Evolutionary conservation across 1,140 invertebrate species (phyloP).

Genomic region (Heterodera schachtii): DNA sequence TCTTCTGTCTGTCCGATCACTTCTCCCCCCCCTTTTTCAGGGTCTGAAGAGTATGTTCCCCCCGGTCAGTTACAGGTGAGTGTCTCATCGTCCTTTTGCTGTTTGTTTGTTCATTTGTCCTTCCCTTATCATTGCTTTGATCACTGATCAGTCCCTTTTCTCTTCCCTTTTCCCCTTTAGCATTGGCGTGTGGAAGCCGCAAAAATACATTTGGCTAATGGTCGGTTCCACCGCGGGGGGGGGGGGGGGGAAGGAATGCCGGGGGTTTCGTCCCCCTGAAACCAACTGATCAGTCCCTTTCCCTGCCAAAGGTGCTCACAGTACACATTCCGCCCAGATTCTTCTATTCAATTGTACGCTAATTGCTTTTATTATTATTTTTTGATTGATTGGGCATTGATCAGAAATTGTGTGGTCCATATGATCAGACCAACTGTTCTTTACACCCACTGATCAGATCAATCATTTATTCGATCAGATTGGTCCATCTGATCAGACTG

Average conservation of each 20-base stretch:
- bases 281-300: not conserved
- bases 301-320: conserved; percentile 12
- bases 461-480: not conserved
- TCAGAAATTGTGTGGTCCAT: too few species aligned
- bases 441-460: not conserved
- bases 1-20: too few species aligned
- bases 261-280: not conserved
- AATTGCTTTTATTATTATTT: too few species aligned
- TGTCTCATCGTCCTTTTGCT: not conserved
- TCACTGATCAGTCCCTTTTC: not conserved
- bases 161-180: conserved; percentile 6
- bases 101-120: not conserved
- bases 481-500: too few species aligned
- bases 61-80: conserved; percentile 30
- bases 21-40: not conserved
- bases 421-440: too few species aligned
- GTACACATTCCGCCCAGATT: conserved; percentile 27
- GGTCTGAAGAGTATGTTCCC: conserved; percentile 31
- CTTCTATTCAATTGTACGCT: conserved; percentile 24
- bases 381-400: too few species aligned
- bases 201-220: conserved; percentile 35
- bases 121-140: too few species aligned
- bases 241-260: too few species aligned
- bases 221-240: not conserved
- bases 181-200: conserved; percentile 29